Evolutionary conservation across 1,140 invertebrate genomes (phyloP), one percentile per base, ranked within the genome.

Genomic region (Nautilus pompilius): DNA sequence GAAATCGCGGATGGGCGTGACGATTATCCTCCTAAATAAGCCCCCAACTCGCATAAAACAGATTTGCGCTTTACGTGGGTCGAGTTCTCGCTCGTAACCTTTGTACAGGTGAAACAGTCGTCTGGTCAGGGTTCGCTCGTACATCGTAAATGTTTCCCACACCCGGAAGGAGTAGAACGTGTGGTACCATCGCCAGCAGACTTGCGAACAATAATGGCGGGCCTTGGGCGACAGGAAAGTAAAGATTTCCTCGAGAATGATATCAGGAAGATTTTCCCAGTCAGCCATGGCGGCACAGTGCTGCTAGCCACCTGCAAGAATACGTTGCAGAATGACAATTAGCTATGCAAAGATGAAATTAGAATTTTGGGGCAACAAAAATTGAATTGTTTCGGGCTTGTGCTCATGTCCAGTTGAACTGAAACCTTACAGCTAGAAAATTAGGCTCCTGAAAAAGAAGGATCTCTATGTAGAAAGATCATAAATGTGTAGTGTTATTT

Each of bases 81-180:
- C 73, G 5, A 74, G 60, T 60, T 75, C 73, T 34, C 67, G 54
- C 36, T 72, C 69, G 57, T 91, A 93, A 10, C 91, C 91, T 58
- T 89, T 89, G 78, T 92, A 92, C 70, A 92, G 91, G 77, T 92
- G 92, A 74, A 88, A 93, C 74, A 88, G 88, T 4, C 89, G 83
- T 58, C 90, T 85, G 0, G 90, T 92, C 3, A 93, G 79, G 0
- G 90, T 91, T 10, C 83, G 85, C 74, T 93, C 91, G 62, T 88
- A 85, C 22, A 93, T 79, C 0, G 86, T 82, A 74, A 93, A 93
- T 4, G 85, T 87, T 15, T 74, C 75, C 91, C 91, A 92, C 22
- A 91, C 88, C 29, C 85, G 85, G 46, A 89, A 89, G 3, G 92
- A 84, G 72, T 91, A 87, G 72, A 93, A 92, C 1, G 88, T 88